A percentile compares a stretch with the other conserved stretches of the same genome.
Evolutionary conservation across 1,140 invertebrate species (phyloP).

Genomic region (Diorhabda elongata): DNA sequence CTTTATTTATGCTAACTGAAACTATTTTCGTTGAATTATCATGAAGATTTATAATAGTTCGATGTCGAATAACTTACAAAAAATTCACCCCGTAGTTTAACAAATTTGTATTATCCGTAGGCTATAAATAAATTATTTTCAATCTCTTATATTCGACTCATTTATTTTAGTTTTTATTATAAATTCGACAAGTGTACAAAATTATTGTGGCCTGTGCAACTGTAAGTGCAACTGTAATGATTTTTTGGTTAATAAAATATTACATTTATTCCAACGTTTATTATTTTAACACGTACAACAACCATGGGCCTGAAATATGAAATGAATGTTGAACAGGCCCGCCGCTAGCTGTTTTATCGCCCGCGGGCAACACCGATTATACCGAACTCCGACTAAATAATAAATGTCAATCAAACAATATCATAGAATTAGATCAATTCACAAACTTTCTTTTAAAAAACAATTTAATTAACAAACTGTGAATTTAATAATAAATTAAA

Average conservation of each 20-base stretch:
- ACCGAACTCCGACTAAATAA: too few relatives aligned
- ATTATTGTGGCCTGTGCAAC: not conserved
- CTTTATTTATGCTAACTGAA: constrained; percentile 1
- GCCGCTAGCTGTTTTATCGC: too few relatives aligned
- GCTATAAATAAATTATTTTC: constrained; percentile 1
- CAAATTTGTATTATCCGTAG: not conserved
- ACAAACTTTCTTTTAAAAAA: too few relatives aligned
- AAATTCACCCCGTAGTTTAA: not conserved
- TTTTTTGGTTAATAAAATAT: not conserved
- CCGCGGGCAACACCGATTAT: too few relatives aligned
- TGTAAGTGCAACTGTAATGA: not conserved
- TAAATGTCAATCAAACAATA: too few relatives aligned
- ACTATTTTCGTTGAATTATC: not conserved
- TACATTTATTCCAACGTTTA: not conserved
- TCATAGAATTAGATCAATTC: too few relatives aligned
- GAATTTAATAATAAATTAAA: too few relatives aligned
- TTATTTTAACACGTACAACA: too few relatives aligned
- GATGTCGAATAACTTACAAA: not conserved
- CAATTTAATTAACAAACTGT: too few relatives aligned
- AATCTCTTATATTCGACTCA: not conserved
- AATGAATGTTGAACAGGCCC: too few relatives aligned
- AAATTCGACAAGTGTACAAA: not conserved
- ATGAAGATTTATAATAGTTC: not conserved
- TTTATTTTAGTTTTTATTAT: not conserved
- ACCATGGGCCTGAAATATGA: too few relatives aligned